phyloP scores from a whole-genome alignment of 2,797 vertebrate species.

The Arctocebus calabarensis region DNA sequence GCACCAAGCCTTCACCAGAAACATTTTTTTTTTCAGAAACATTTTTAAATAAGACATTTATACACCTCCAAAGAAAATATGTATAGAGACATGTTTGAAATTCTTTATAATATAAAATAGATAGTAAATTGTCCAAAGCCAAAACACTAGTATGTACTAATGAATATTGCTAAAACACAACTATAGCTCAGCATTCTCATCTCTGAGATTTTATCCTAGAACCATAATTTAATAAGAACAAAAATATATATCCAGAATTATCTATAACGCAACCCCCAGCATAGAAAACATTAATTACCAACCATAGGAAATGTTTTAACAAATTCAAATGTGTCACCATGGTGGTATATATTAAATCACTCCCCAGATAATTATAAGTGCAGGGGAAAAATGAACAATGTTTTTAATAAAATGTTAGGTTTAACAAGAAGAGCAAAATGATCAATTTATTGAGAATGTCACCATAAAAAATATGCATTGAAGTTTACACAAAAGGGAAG shows the following conservation, averaged over 20 bases:
- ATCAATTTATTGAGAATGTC: not conserved
- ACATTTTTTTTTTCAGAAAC: too few species aligned
- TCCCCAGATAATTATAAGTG: not conserved
- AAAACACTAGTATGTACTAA: not conserved
- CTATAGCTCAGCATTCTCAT: not conserved
- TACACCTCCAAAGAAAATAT: not conserved
- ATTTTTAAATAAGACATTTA: not conserved
- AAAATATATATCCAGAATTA: not conserved
- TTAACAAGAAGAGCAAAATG: not conserved
- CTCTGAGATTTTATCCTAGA: not conserved
- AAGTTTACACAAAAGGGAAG: not conserved
- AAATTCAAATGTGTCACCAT: conserved; percentile 1
- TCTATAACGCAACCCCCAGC: not conserved
- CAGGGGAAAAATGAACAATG: not conserved
- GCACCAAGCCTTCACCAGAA: too few species aligned
- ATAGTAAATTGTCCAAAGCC: conserved; percentile 35
- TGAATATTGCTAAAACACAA: not conserved
- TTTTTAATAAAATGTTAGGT: not conserved
- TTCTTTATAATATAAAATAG: not conserved
- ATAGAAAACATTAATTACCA: not conserved
- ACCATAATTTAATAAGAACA: not conserved
- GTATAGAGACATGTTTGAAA: not conserved
- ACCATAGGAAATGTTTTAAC: not conserved
- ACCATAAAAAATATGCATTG: not conserved
- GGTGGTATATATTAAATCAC: not conserved